Evolutionary conservation across 1,140 invertebrate genomes (phyloP).

Genomic region (Cepaea nemoralis): DNA sequence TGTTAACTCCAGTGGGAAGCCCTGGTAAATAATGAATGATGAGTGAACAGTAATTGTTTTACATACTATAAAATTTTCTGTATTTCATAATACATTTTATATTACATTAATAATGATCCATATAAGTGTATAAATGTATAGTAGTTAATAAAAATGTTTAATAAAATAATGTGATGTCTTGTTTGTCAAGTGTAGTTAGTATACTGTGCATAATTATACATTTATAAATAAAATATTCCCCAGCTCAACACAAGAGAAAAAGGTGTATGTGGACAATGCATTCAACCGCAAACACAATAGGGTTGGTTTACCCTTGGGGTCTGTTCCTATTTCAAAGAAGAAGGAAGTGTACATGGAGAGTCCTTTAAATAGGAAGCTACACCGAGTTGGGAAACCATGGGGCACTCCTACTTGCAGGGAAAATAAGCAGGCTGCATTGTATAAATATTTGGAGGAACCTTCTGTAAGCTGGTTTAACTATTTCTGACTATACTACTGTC

Average conservation of each 20-base stretch:
- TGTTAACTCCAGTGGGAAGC: no score
- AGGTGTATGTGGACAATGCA: conserved; percentile 53
- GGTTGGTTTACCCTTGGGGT: conserved; percentile 47
- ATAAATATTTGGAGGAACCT: neutral
- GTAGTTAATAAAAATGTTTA: no score
- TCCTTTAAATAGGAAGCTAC: neutral
- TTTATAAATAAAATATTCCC: no score
- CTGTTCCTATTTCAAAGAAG: neutral
- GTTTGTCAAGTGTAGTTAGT: neutral
- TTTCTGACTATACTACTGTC: no score
- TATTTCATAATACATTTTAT: no score
- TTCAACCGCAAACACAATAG: conserved; percentile 46
- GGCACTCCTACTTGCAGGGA: neutral
- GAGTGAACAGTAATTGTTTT: no score
- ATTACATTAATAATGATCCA: no score
- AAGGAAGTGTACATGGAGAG: neutral
- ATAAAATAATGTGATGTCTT: neutral
- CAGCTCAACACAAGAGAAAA: conserved; percentile 16
- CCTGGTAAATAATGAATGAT: no score
- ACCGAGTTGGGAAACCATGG: neutral
- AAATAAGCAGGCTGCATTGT: neutral
- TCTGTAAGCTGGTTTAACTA: neutral
- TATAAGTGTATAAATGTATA: no score
- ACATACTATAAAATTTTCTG: no score
- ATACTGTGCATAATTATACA: no score